Evolutionary conservation across 1,140 invertebrate species (phyloP), one percentile per base, ranked within the genome.

Genomic region (Drosophila orosa): DNA sequence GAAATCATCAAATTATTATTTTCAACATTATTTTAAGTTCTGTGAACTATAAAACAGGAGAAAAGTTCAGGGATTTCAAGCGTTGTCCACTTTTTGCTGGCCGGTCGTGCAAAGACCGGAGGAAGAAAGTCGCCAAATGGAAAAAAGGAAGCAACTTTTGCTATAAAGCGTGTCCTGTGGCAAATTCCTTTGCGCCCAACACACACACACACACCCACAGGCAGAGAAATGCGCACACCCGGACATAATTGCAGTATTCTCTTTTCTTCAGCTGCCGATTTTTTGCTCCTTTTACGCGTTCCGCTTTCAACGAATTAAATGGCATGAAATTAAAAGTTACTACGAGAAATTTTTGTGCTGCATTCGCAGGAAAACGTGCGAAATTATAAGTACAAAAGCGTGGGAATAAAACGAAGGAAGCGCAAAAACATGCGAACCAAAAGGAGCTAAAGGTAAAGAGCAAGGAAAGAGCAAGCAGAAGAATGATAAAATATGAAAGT

Each of bases 311-410:
- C 84, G 84, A 87, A 87, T 89, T 89, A 89, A 89, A 89, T 89
- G 84, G 84, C 84, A 89, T 89, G 84, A 89, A 89, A 89, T 89
- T 89, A 89, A 89, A 89, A 89, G 84, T 89, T 89, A 89, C 85
- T 78, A 71, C 84, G 69, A 80, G 80, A 74, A 86, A 83, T 75
- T 86, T 87, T 87, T 89, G 84, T 89, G 84, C 84, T 84, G 85
- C 85, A 89, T 89, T 89, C 83, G 84, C 84, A 89, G 85, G 84
- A 89, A 89, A 89, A 89, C 84, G 84, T 89, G 84, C 77, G 84
- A 89, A 89, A 89, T 89, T 89, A 89, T 89, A 89, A 89, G 84
- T 75, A 87, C 77, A 89, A 89, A 89, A 80, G 80, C 72, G 60
- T 44, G 57, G 22, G 45, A 60, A 62, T 45, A 37, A 60, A 73